Percentiles rank a stretch among this genome's conserved stretches.
phyloP scores from a whole-genome alignment of 2,113 vertebrate species.

The Nothocercus nigrocapillus region DNA sequence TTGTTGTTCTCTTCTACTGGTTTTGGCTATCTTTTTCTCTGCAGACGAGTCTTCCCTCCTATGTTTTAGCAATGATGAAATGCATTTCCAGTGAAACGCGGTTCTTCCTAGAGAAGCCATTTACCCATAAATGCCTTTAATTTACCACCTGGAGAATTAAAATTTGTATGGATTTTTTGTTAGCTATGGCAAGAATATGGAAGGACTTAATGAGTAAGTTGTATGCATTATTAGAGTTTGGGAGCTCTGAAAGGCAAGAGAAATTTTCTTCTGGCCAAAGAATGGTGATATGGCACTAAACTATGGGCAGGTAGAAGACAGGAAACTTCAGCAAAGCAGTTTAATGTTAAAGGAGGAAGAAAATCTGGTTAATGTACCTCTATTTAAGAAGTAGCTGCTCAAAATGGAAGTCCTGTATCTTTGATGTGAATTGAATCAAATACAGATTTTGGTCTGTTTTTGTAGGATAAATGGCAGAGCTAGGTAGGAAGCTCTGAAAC shows the following conservation, averaged over 20 bases:
- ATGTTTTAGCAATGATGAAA: neutral
- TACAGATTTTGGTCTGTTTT: neutral
- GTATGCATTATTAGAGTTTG: neutral
- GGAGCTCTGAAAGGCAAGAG: neutral
- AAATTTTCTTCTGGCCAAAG: neutral
- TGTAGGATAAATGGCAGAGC: neutral
- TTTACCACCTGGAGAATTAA: neutral
- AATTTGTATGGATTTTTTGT: neutral
- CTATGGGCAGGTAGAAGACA: neutral
- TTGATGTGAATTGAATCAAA: neutral
- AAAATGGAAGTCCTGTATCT: neutral
- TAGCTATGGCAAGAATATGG: neutral
- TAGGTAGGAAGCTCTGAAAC: neutral
- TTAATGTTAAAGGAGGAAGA: neutral
- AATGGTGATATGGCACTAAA: accelerated
- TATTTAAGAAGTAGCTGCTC: neutral
- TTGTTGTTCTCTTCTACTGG: neutral
- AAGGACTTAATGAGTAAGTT: neutral
- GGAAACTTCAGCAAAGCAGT: neutral
- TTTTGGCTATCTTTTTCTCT: neutral
- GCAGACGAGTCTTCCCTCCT: neutral
- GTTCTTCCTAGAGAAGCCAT: constrained; percentile 27
- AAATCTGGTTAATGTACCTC: neutral
- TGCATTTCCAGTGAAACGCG: constrained; percentile 22
- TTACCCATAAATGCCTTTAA: constrained; percentile 1